A percentile compares a stretch with the other conserved stretches of the same genome.
phyloP scores from a whole-genome alignment of 2,113 vertebrate genomes.

The Antechinus stuartii region DNA sequence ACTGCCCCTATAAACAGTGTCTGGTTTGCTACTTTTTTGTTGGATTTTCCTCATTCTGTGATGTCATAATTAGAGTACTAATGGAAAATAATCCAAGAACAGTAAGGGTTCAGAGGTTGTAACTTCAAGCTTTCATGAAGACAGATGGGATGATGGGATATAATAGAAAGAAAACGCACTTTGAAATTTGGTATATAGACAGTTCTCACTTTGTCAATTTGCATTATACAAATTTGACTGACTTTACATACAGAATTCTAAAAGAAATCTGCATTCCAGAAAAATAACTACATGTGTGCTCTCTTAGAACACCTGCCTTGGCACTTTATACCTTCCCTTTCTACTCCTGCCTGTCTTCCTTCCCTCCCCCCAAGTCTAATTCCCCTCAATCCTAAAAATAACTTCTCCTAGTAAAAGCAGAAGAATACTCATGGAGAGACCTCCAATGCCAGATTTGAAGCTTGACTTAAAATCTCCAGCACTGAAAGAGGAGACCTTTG shows the following conservation, averaged over 20 bases:
- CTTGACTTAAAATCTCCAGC: neutral
- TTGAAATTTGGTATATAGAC: neutral
- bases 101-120: neutral
- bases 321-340: neutral
- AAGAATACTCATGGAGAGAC: neutral
- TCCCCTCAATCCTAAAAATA: neutral
- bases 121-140: constrained; percentile 29
- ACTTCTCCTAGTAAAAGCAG: neutral
- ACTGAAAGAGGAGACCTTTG: neutral
- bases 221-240: neutral
- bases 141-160: constrained; percentile 7
- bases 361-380: too few relatives aligned
- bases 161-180: neutral
- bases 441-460: neutral
- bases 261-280: neutral
- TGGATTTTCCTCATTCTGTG: constrained; percentile 10
- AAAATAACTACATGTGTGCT: neutral
- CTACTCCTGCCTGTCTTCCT: too few relatives aligned
- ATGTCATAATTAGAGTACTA: constrained; percentile 33
- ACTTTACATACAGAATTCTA: neutral
- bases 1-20: neutral
- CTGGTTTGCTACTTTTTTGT: constrained; percentile 25
- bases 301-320: neutral
- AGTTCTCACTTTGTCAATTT: neutral
- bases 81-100: constrained; percentile 1